These are phyloP conservation scores for Listronotus bonariensis DNA, from an alignment of 1,140 invertebrate genomes.

Conservation along the genomic window DNA sequence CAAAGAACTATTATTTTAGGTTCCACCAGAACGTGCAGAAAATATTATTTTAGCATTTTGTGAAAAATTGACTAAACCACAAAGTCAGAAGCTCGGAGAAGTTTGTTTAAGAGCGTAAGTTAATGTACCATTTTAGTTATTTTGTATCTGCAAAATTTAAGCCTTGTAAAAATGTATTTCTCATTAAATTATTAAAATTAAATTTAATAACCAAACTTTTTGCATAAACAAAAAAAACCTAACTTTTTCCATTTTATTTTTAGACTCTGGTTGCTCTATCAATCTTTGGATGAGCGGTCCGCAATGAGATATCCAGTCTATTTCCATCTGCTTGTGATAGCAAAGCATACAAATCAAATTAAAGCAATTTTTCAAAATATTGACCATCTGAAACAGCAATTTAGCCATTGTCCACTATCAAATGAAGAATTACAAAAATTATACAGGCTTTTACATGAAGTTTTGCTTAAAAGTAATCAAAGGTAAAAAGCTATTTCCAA, in stretches of 20 bases:
- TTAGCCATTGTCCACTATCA: slow-evolving; percentile 79
- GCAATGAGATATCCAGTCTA: slow-evolving; percentile 90
- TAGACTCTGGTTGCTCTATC: slow-evolving; percentile 84
- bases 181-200: too few relatives aligned
- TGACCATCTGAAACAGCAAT: slow-evolving; percentile 82
- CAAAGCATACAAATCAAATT: slow-evolving; percentile 83
- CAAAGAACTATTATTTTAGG: slow-evolving; percentile 59
- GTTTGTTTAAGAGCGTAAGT: slow-evolving; percentile 87
- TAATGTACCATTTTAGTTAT: slow-evolving; percentile 14
- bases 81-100: slow-evolving; percentile 78
- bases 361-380: slow-evolving; percentile 79
- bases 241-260: slow-evolving; percentile 10
- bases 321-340: slow-evolving; percentile 86
- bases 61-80: slow-evolving; percentile 90
- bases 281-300: slow-evolving; percentile 84
- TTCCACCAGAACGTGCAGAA: slow-evolving; percentile 85
- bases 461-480: slow-evolving; percentile 73
- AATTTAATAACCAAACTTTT: too few relatives aligned
- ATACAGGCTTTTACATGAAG: slow-evolving; percentile 86
- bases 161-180: too few relatives aligned
- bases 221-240: too few relatives aligned
- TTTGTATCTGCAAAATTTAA: too few relatives aligned
- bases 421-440: slow-evolving; percentile 93
- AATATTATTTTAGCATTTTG: slow-evolving; percentile 90
- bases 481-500: slow-evolving; percentile 59